Base-by-base conservation (phyloP, 2,888 invertebrate species). In the Scaptomyza polygonia region DNA sequence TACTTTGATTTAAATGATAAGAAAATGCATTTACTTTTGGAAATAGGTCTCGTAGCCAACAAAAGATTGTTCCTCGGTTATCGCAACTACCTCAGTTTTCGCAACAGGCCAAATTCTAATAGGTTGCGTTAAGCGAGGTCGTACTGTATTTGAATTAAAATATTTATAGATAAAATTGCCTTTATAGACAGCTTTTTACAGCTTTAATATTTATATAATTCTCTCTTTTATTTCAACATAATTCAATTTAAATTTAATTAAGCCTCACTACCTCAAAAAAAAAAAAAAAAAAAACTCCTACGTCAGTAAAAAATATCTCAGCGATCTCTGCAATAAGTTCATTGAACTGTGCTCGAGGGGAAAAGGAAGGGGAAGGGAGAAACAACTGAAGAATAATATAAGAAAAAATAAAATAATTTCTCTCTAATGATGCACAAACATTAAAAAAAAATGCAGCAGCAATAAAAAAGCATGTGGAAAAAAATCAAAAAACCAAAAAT, bases 371-470 rank as follows among this genome's bases (percentile, higher is more conserved):
- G n/a, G n/a, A n/a, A 7, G 39, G 8, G n/a, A 6, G 9, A 11
- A 16, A 32, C 5, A 30, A 16, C 9, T 43, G 42, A 30, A 12
- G 29, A n/a, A n/a, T n/a, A n/a, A n/a, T n/a, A 18, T 12, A 47
- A 54, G 48, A 76, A 76, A 59, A 59, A 34, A 58, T 56, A 76
- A 55, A 77, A 59, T 59, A 76, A 43, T 43, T 43, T 59, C 40
- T 7, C 77, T 72, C 62, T 73, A 74, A 74, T 77, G 77, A 74
- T 77, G 72, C 53, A 67, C 66, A 58, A 32, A 36, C 49, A 61
- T 9, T 6, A 27, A 6, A 29, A 29, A 29, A 61, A 72, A 66
- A 77, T 56, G 49, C 70, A 34, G 55, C 52, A n/a, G 47, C 57
- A 64, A 77, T 77, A 77, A 61, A 72, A 49, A 56, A 43, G 9